A percentile compares a stretch with the other conserved stretches of the same genome.
These are phyloP conservation scores for Cheilosia soror DNA, from an alignment of 2,888 invertebrate genomes.

Conservation along the genomic window DNA sequence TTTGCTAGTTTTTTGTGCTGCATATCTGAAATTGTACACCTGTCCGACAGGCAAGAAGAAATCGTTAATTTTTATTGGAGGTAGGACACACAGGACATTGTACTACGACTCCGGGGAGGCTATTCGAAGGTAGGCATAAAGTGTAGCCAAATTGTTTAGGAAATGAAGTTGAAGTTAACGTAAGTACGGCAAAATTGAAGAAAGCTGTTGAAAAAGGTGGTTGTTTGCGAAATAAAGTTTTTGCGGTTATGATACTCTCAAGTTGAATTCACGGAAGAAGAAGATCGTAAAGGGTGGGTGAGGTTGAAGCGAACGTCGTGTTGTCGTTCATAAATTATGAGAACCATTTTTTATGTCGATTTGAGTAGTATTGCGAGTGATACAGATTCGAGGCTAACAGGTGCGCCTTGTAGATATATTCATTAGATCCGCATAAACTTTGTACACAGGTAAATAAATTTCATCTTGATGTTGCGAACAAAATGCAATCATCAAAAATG, in stretches of 20 bases:
- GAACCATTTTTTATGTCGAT: too few species aligned
- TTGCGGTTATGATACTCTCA: slow-evolving; percentile 30
- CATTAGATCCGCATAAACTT: too few species aligned
- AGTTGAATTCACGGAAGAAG: not conserved
- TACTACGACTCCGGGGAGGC: slow-evolving; percentile 40
- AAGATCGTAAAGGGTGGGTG: too few species aligned
- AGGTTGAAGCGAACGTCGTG: too few species aligned
- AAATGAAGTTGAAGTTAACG: slow-evolving; percentile 67
- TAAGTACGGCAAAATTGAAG: slow-evolving; percentile 53
- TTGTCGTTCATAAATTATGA: too few species aligned
- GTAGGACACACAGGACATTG: slow-evolving; percentile 51
- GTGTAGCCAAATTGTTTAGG: slow-evolving; percentile 70
- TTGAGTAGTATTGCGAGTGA: too few species aligned
- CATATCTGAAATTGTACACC: slow-evolving; percentile 74
- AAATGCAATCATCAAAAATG: too few species aligned
- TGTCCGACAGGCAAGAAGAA: slow-evolving; percentile 68
- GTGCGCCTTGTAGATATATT: too few species aligned
- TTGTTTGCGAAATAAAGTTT: slow-evolving; percentile 12
- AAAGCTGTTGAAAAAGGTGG: slow-evolving; percentile 38
- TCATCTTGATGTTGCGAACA: too few species aligned
- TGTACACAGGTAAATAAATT: too few species aligned
- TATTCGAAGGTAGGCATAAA: slow-evolving; percentile 68
- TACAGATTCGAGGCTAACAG: too few species aligned
- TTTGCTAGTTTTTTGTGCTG: slow-evolving; percentile 56
- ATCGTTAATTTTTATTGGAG: slow-evolving; percentile 74